Evolutionary conservation across 2,797 vertebrate genomes (phyloP).

Genomic region (Poeciliopsis infans): DNA sequence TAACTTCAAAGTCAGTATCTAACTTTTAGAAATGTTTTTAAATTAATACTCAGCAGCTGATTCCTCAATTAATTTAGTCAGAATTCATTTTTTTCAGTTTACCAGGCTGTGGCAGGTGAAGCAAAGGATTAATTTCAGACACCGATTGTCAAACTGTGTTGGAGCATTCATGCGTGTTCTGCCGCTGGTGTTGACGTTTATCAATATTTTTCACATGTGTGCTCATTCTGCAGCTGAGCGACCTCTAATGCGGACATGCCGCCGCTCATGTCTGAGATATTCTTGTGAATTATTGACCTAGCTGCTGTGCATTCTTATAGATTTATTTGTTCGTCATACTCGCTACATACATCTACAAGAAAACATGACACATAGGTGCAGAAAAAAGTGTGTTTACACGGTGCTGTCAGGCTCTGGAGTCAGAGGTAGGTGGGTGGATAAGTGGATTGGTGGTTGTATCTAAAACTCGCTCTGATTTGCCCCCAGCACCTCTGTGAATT

Average conservation of each 20-base stretch:
- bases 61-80: constrained; percentile 53
- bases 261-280: constrained; percentile 18
- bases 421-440: constrained; percentile 76
- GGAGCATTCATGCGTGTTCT: constrained; percentile 38
- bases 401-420: constrained; percentile 64
- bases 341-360: constrained; percentile 33
- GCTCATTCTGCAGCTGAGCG: constrained; percentile 26
- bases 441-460: constrained; percentile 79
- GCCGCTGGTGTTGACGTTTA: constrained; percentile 32
- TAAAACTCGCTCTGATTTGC: constrained; percentile 76
- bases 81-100: constrained; percentile 53
- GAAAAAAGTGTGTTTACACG: constrained; percentile 62
- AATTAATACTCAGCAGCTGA: constrained; percentile 51
- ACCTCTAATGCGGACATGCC: constrained; percentile 16
- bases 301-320: constrained; percentile 19
- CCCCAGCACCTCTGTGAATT: constrained; percentile 76
- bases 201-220: constrained; percentile 36
- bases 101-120: constrained; percentile 46
- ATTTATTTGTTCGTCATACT: constrained; percentile 29
- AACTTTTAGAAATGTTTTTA: constrained; percentile 44
- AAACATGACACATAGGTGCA: constrained; percentile 40
- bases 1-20: constrained; percentile 46
- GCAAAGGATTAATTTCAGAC: constrained; percentile 64
- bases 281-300: constrained; percentile 12
- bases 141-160: constrained; percentile 54